phyloP scores from a whole-genome alignment of 2,113 vertebrate species.

The Hemiscyllium ocellatum region DNA sequence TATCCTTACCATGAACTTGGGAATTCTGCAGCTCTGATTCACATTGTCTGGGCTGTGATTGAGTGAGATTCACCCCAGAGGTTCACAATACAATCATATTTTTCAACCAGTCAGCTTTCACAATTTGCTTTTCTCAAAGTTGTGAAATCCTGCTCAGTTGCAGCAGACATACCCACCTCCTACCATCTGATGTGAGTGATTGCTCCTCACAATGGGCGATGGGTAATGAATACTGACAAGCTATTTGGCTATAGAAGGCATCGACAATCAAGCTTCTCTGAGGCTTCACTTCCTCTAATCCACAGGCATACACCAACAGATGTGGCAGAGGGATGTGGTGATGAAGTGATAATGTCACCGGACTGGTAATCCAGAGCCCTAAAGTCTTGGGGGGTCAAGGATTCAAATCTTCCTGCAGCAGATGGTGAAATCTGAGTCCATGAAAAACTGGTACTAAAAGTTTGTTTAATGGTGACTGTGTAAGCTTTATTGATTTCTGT shows the following conservation, averaged over 20 bases:
- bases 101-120: neutral
- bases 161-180: neutral
- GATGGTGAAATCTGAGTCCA: too few species aligned
- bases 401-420: too few species aligned
- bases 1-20: neutral
- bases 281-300: neutral
- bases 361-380: too few species aligned
- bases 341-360: too few species aligned
- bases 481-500: too few species aligned
- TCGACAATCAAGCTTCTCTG: neutral
- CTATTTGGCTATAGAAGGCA: neutral
- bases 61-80: neutral
- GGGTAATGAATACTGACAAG: neutral
- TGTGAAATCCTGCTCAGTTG: neutral
- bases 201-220: neutral
- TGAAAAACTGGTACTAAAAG: too few species aligned
- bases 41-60: neutral
- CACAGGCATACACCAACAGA: too few species aligned
- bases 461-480: too few species aligned
- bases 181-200: neutral
- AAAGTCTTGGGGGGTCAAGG: too few species aligned
- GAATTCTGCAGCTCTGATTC: neutral
- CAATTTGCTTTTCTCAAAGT: neutral
- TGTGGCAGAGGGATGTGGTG: too few species aligned
- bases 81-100: neutral